Base-by-base conservation (phyloP, 2,888 invertebrate species). In the Adelphocoris suturalis region DNA sequence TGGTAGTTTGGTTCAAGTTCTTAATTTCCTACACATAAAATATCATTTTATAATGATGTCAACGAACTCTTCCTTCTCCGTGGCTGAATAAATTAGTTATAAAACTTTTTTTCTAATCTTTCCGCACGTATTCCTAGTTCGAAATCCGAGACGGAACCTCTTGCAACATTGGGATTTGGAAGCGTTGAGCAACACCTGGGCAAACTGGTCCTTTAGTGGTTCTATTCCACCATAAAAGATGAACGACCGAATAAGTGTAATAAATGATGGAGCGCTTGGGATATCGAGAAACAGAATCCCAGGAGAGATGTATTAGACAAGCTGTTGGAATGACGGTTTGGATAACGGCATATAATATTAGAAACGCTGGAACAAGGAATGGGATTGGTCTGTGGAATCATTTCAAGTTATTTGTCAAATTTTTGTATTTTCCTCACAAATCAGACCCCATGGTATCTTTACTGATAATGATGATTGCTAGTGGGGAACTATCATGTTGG, bases 161-260 rank as follows among this genome's bases (percentile, higher is more conserved):
- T 78, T 78, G 78, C 78, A 78, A 78, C 78, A 78, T 19, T n/a
- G 46, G 46, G 78, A 78, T 78, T 78, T 16, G 46, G 37, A 46
- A 78, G 19, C n/a, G 47, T 78, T 78, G 78, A 78, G 78, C 78
- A 78, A 78, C 47, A 19, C 46, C 78, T 13, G 78, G 47, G 16
- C 9, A 46, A 78, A 78, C 78, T 78, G 78, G 78, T 76, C 46
- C 12, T 76, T 46, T 76, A 19, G 61, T 61, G n/a, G 61, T 68
- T 23, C 68, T 68, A 23, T 68, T 68, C 27, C 23, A 68, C 0
- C 4, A 68, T 23, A 68, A 27, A 68, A 68, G 68, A 68, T 68
- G 27, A 68, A 68, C 68, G 27, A 68, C 68, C 19, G 11, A 23
- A 4, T 68, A 68, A 68, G 23, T 68, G 68, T 23, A 68, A 68